These are phyloP conservation scores for Echeneis naucrates DNA, from an alignment of 2,797 vertebrate species.

Conservation along the genomic window DNA sequence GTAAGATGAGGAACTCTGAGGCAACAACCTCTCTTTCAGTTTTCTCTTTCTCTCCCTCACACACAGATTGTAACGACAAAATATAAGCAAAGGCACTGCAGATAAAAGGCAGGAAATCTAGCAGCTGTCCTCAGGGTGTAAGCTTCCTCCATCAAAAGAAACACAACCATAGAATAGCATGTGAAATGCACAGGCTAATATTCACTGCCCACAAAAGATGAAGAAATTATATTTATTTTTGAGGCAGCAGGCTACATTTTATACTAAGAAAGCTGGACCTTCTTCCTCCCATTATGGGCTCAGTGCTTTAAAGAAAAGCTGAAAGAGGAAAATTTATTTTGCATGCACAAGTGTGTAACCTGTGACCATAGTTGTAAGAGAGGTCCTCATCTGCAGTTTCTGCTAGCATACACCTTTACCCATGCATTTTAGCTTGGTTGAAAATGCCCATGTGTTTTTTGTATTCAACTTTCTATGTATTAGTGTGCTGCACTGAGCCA, in stretches of 20 bases:
- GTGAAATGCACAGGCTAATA: constrained; percentile 5
- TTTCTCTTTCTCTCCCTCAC: constrained; percentile 38
- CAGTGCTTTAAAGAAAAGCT: constrained; percentile 4
- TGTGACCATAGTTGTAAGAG: background rate
- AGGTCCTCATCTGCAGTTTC: constrained; percentile 7
- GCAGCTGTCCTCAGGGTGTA: constrained; percentile 60
- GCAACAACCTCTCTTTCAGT: constrained; percentile 22
- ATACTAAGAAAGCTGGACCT: constrained; percentile 9
- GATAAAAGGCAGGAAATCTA: constrained; percentile 80
- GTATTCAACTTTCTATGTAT: constrained; percentile 49
- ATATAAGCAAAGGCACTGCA: constrained; percentile 65
- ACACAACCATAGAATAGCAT: constrained; percentile 23
- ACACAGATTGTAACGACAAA: constrained; percentile 31
- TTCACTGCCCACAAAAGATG: background rate
- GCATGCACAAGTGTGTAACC: constrained; percentile 1
- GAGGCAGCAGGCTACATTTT: constrained; percentile 16
- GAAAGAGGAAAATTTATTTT: constrained; percentile 24
- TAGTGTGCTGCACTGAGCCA: constrained; percentile 25
- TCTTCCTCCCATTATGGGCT: constrained; percentile 14
- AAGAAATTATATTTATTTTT: background rate
- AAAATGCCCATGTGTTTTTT: constrained; percentile 31
- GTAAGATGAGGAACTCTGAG: constrained; percentile 39
- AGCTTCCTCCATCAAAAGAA: constrained; percentile 53
- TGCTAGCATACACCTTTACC: background rate
- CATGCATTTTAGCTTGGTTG: constrained; percentile 18